Evolutionary conservation across 2,888 invertebrate genomes (phyloP), one percentile per base, ranked within the genome.

Genomic region (Schizotus pectinicornis): DNA sequence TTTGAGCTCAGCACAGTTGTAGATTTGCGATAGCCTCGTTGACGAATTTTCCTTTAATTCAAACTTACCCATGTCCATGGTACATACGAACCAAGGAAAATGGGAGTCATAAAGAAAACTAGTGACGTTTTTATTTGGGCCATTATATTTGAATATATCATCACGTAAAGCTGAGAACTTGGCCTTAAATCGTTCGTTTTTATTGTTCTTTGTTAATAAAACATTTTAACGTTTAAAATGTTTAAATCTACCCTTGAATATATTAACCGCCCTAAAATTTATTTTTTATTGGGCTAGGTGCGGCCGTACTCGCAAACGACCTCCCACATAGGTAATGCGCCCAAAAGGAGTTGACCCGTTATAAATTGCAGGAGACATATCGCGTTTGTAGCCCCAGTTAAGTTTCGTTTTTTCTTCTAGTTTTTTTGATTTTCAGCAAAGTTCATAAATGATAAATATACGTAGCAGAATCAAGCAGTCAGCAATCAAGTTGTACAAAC

Each of bases 221-320:
- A 59, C 59, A 54, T 54, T 59, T 59, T 50, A 49, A 53, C 59
- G 41, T 59, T 50, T n/a, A n/a, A n/a, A 59, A 51, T 51, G 59
- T 53, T 55, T 46, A 39, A 55, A 47, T 55, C 48, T 59, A 59
- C 59, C 54, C 53, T 42, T 55, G 59, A 59, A 59, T 59, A 59
- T 51, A 51, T 59, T 59, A 59, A 42, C 59, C 59, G 59, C 55
- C 59, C 59, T 59, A 55, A 57, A 59, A 63, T 56, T 53, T 56
- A 56, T 61, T 64, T 63, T 63, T 63, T 63, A 63, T 59, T 58
- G 46, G 56, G 37, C 53, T 59, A 61, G 63, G 63, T 61, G 63
- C 54, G 63, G 53, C 59, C 54, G 55, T 13, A 53, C 34, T 43
- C 48, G 58, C 53, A 63, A 56, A 31, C 12, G 52, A 38, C 56